A percentile compares a stretch with the other conserved stretches of the same genome.
phyloP scores from a whole-genome alignment of 2,113 vertebrate genomes.

The Anhinga rufa region DNA sequence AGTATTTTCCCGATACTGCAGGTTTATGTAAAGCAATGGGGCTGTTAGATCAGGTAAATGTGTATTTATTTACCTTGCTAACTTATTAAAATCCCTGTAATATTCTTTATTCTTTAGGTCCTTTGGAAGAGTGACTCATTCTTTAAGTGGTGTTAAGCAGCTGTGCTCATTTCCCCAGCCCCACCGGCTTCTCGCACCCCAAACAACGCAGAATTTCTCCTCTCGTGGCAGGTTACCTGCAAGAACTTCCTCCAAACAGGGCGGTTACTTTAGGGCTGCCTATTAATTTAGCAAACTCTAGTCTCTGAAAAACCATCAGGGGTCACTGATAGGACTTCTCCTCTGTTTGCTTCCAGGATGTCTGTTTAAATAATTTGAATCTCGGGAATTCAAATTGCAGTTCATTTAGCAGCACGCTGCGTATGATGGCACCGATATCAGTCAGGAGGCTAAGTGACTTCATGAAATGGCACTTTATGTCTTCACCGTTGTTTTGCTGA shows the following conservation, averaged over 20 bases:
- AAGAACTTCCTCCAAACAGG: not conserved
- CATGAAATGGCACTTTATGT: not conserved
- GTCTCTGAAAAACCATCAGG: not conserved
- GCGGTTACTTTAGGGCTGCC: not conserved
- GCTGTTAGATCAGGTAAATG: not conserved
- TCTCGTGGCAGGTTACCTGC: not conserved
- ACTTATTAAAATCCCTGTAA: not conserved
- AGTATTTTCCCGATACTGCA: not conserved
- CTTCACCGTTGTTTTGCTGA: not conserved
- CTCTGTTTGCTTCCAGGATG: not conserved
- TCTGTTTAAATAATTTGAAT: not conserved
- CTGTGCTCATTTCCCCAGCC: not conserved
- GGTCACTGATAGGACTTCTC: not conserved
- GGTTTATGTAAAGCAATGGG: not conserved
- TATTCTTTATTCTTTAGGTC: not conserved
- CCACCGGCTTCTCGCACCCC: rapidly evolving
- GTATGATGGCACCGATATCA: not conserved
- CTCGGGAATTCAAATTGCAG: not conserved
- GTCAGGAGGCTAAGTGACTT: not conserved
- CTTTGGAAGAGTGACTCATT: not conserved
- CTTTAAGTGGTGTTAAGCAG: not conserved
- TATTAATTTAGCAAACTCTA: not conserved
- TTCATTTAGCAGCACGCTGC: not conserved
- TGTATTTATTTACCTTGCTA: not conserved
- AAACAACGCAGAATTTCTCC: not conserved